A percentile compares a stretch with the other conserved stretches of the same genome.
Conservation (phyloP, 2,797 vertebrate species). For the Capromys pilorides region DNA sequence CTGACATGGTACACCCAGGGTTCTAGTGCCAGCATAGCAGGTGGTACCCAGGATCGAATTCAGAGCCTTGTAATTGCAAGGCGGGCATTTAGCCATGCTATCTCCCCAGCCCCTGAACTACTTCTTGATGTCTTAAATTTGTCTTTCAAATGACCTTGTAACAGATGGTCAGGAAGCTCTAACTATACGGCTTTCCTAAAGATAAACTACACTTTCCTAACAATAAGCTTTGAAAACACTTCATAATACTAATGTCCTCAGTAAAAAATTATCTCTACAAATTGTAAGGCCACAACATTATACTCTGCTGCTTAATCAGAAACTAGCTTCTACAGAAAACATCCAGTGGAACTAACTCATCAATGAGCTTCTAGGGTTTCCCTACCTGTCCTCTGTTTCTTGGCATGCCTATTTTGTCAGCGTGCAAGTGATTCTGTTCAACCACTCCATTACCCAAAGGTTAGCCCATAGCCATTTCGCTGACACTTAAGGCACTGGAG, state of each 20-base stretch:
- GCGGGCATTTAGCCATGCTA: no score
- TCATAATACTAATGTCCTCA: neutral
- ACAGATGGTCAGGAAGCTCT: constrained; percentile 1
- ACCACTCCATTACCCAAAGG: constrained; percentile 65
- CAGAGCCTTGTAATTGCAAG: no score
- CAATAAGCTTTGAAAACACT: neutral
- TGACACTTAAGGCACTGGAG: constrained; percentile 49
- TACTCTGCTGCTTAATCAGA: neutral
- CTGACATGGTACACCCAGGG: no score
- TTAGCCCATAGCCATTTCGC: constrained; percentile 51
- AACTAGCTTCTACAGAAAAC: neutral
- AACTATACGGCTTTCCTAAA: neutral
- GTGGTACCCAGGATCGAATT: no score
- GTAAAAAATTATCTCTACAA: constrained; percentile 19
- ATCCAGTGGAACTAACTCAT: neutral
- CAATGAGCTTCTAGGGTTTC: neutral
- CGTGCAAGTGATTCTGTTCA: constrained; percentile 28
- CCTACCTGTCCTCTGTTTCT: constrained; percentile 47
- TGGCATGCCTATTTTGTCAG: constrained; percentile 45
- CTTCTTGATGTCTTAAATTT: constrained; percentile 4
- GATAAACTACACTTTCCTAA: neutral
- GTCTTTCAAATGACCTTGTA: constrained; percentile 5
- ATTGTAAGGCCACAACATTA: rapidly evolving
- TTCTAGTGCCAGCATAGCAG: no score
- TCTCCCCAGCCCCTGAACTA: neutral